These are phyloP conservation scores for Lasioglossum vierecki DNA, from an alignment of 2,888 invertebrate species.

Conservation along the genomic window DNA sequence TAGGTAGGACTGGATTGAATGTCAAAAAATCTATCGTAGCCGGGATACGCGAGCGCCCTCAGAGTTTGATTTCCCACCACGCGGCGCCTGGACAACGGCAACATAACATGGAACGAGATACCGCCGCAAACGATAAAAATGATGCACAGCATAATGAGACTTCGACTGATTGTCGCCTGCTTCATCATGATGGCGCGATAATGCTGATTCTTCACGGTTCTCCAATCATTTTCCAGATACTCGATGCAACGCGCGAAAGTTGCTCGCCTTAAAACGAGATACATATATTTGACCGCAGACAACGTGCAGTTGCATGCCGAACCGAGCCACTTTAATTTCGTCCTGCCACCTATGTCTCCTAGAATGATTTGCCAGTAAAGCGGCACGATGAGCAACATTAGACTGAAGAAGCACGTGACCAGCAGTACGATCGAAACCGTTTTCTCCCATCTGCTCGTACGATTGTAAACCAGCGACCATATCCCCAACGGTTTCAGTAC, in stretches of 20 bases:
- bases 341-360: neutral
- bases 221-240: neutral
- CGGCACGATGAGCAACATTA: neutral
- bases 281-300: neutral
- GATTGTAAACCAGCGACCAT: neutral
- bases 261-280: neutral
- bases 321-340: neutral
- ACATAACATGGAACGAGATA: neutral
- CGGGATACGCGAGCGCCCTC: neutral
- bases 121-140: neutral
- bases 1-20: neutral
- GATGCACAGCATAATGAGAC: neutral
- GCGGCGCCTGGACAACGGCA: neutral
- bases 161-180: neutral
- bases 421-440: neutral
- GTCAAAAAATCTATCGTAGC: neutral
- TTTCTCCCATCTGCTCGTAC: neutral
- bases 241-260: neutral
- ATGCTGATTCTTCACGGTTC: neutral
- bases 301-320: neutral
- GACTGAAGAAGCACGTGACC: neutral
- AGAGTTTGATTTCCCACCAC: neutral
- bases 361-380: neutral
- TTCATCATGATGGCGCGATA: neutral
- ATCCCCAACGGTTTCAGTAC: neutral